Conservation (phyloP, 2,113 vertebrate species). For the Uria lomvia region DNA sequence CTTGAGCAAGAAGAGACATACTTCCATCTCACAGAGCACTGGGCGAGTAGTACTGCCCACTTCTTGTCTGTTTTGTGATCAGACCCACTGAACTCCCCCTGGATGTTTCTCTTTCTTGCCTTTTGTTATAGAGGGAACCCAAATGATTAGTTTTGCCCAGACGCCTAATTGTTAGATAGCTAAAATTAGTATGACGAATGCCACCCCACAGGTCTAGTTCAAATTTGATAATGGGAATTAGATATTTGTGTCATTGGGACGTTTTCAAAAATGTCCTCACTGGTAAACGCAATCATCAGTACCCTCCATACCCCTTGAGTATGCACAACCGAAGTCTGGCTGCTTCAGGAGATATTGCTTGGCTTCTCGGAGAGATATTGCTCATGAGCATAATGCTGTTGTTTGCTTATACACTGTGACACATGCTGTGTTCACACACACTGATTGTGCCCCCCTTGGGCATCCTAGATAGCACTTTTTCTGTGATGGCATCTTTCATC, state of each 20-base stretch:
- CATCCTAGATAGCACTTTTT: not conserved
- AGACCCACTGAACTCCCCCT: not conserved
- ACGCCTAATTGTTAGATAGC: not conserved
- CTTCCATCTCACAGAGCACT: not conserved
- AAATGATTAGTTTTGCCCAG: not conserved
- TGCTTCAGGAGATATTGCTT: not conserved
- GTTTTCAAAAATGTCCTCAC: not conserved
- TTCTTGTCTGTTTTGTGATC: not conserved
- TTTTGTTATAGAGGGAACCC: not conserved
- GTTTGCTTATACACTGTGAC: conserved; percentile 39
- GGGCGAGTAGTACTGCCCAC: not conserved
- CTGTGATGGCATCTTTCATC: conserved; percentile 25
- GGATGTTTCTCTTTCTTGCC: not conserved
- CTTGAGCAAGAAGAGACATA: not conserved
- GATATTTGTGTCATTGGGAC: not conserved
- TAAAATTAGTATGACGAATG: not conserved
- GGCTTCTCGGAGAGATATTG: not conserved
- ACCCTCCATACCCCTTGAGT: not conserved
- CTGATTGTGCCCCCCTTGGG: conserved; percentile 12
- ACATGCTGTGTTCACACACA: conserved; percentile 6
- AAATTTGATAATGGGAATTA: not conserved
- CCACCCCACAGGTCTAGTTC: not conserved
- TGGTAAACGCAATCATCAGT: not conserved
- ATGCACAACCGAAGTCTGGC: not conserved
- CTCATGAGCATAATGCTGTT: conserved; percentile 18